Conservation (phyloP, 2,113 vertebrate species). For the Propithecus coquereli region DNA sequence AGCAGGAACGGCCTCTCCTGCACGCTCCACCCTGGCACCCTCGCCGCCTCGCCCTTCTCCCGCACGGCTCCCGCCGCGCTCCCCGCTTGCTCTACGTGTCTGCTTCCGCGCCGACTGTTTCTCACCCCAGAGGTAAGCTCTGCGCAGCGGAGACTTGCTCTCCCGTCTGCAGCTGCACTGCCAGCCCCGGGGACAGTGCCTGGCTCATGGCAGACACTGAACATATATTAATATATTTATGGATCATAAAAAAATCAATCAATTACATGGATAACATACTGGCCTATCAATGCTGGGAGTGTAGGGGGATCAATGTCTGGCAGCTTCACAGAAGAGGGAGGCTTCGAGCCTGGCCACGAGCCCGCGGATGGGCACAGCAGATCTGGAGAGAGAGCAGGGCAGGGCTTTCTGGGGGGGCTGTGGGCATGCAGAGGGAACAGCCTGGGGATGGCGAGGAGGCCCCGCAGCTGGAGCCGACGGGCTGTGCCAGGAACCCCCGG, state of each 20-base stretch:
- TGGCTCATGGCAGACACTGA: neutral
- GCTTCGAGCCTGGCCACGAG: neutral
- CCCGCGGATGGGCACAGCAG: neutral
- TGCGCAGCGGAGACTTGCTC: neutral
- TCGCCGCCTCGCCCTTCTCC: too few species aligned
- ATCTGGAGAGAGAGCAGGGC: neutral
- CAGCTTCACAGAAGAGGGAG: neutral
- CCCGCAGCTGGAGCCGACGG: neutral
- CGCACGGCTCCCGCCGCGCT: too few species aligned
- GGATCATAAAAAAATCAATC: neutral
- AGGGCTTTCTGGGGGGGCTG: neutral
- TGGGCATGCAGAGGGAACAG: neutral
- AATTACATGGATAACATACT: neutral
- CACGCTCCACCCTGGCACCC: too few species aligned
- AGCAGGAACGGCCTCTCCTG: too few species aligned
- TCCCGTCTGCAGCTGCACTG: accelerated
- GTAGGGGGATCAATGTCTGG: neutral
- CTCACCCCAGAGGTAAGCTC: neutral
- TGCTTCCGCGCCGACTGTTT: neutral
- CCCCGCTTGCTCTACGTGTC: neutral
- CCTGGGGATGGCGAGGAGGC: neutral
- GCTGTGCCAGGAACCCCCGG: neutral
- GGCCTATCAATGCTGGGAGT: neutral
- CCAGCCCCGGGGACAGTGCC: neutral
- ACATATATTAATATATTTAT: too few species aligned